A percentile compares a stretch with the other conserved stretches of the same genome.
Conservation (phyloP, 2,113 vertebrate genomes). For the Passer montanus region DNA sequence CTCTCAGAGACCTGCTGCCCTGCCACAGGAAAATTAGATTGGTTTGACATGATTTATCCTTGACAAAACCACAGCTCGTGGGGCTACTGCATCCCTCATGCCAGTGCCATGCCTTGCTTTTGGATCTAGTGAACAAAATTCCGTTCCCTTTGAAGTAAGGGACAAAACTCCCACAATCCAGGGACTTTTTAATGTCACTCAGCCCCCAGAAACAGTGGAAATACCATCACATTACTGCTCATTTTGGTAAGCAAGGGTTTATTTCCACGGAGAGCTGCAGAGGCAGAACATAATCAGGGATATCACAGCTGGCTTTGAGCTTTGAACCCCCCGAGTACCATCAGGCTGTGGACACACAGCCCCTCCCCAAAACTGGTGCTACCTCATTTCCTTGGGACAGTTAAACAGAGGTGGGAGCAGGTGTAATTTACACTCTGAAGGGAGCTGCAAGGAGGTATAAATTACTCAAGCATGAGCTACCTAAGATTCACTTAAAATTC, state of each 20-base stretch:
- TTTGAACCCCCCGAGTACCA: accelerated
- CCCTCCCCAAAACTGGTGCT: neutral
- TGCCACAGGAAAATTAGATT: neutral
- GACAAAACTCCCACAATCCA: neutral
- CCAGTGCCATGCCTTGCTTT: neutral
- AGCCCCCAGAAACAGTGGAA: neutral
- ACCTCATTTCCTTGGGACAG: neutral
- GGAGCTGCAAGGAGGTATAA: slow-evolving; percentile 36
- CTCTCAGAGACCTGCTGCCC: neutral
- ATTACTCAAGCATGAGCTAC: slow-evolving; percentile 31
- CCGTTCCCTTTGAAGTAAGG: neutral
- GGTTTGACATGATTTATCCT: slow-evolving; percentile 3
- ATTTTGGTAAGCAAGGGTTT: neutral
- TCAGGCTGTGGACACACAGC: accelerated
- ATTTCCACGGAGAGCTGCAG: neutral
- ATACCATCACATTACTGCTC: accelerated
- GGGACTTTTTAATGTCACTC: neutral
- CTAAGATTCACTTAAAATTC: slow-evolving; percentile 39
- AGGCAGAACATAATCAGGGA: neutral
- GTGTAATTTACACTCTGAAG: neutral
- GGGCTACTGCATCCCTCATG: neutral
- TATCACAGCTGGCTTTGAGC: neutral
- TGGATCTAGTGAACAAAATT: neutral
- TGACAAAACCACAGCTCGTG: neutral
- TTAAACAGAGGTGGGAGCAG: neutral